Base-by-base conservation (phyloP, 2,888 invertebrate species). In the Perizoma affinitatum region DNA sequence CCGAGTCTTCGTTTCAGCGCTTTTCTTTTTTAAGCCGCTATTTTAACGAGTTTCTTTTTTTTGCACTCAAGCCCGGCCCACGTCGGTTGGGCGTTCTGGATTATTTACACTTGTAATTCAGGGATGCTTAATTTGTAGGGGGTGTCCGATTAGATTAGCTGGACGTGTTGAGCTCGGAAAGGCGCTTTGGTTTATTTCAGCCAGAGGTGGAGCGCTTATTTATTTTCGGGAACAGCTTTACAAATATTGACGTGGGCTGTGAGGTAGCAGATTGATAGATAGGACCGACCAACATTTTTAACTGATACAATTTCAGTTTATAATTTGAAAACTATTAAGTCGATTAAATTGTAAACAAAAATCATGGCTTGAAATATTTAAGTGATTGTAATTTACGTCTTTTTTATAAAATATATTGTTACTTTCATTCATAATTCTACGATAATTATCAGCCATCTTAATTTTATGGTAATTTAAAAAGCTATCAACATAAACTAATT, bases 41-140 rank as follows among this genome's bases (percentile, higher is more conserved):
- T 90, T 92, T 91, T 90, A 91, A 91, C 89, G 90, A 90, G 88
- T 87, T 90, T 87, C 81, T 82, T 88, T 88, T 88, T 84, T 69
- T 74, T 71, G 72, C 74, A 75, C 78, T 82, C 84, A 84, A 86
- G 91, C 89, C 91, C 91, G 63, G 79, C 92, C 92, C 91, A 88
- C 92, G 86, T 80, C 81, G 88, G 90, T 83, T 90, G 92, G 92
- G 91, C 90, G 91, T 86, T 83, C 78, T 75, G 83, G 89, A 89
- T 91, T 92, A 92, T 91, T 92, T 91, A 92, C 92, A 92, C 91
- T 90, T 90, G 89, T 91, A 92, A 92, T 90, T 89, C 90, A 85
- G 77, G 73, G 77, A 80, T 75, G 79, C 78, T 84, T 86, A 87
- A 89, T 88, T 88, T 88, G 82, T 83, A 75, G 80, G 79, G n/a